These are phyloP conservation scores for Salarias fasciatus DNA, from an alignment of 2,797 vertebrate genomes.

Conservation along the genomic window DNA sequence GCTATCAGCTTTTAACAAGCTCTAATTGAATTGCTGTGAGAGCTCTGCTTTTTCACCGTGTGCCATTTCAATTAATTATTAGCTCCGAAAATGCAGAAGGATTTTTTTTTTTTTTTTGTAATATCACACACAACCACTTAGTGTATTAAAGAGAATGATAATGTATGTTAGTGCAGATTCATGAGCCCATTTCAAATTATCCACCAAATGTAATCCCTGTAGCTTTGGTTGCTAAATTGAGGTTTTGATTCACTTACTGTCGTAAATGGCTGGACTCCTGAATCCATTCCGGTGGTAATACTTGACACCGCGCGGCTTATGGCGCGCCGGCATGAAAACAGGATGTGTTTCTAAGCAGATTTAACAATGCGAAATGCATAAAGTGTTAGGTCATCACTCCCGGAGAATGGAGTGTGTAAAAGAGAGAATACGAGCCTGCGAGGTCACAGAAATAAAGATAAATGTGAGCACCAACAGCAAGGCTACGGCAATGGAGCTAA, in stretches of 20 bases:
- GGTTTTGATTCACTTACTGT: constrained; percentile 79
- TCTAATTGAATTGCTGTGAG: constrained; percentile 85
- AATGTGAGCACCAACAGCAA: constrained; percentile 86
- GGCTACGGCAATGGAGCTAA: constrained; percentile 88
- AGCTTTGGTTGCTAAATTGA: constrained; percentile 78
- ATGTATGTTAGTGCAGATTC: constrained; percentile 78
- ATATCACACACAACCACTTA: constrained; percentile 84
- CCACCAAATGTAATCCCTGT: constrained; percentile 81
- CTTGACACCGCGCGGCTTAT: constrained; percentile 60
- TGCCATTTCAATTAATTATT: constrained; percentile 86
- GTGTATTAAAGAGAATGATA: constrained; percentile 83
- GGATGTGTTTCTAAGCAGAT: constrained; percentile 80
- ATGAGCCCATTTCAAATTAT: constrained; percentile 81
- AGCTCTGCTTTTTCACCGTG: constrained; percentile 81
- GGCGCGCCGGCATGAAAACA: constrained; percentile 75
- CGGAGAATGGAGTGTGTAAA: constrained; percentile 73
- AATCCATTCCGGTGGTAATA: constrained; percentile 68
- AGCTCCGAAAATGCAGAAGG: constrained; percentile 78
- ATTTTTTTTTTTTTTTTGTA: constrained; percentile 63
- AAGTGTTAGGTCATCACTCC: constrained; percentile 85
- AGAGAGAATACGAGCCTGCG: constrained; percentile 70
- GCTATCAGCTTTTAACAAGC: constrained; percentile 82
- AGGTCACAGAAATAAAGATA: constrained; percentile 90
- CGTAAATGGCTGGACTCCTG: constrained; percentile 73
- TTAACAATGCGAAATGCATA: constrained; percentile 84